Evolutionary conservation across 1,140 invertebrate genomes (phyloP).

Genomic region (Epicauta chinensis): DNA sequence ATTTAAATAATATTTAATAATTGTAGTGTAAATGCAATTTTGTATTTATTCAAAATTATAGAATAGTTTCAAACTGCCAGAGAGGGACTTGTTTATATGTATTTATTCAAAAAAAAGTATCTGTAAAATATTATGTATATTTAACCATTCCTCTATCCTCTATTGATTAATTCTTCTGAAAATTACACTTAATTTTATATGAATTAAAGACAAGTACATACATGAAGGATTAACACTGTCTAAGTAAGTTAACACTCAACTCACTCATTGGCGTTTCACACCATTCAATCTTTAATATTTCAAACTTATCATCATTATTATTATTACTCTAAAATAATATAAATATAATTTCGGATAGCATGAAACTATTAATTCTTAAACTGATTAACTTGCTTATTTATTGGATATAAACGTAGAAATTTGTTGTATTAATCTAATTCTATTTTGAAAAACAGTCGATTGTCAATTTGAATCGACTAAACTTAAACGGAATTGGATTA

Average conservation of each 20-base stretch:
- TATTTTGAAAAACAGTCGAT: neutral
- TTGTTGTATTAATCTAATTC: slow-evolving; percentile 9
- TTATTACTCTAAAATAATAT: slow-evolving; percentile 9
- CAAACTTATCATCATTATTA: slow-evolving; percentile 23
- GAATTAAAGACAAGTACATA: slow-evolving; percentile 29
- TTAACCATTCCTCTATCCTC: too few species aligned
- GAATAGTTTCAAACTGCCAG: too few species aligned
- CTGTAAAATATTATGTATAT: too few species aligned
- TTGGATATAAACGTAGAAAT: slow-evolving; percentile 8
- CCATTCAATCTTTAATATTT: slow-evolving; percentile 23
- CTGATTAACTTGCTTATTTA: slow-evolving; percentile 8
- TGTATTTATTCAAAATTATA: too few species aligned
- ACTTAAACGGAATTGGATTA: too few species aligned
- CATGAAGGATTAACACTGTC: slow-evolving; percentile 33
- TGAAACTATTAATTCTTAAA: slow-evolving; percentile 2
- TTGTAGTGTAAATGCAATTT: too few species aligned
- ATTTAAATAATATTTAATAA: too few species aligned
- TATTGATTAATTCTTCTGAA: too few species aligned
- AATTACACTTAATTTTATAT: slow-evolving; percentile 13
- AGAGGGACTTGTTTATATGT: too few species aligned
- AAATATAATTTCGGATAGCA: slow-evolving; percentile 13
- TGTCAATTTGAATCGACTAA: too few species aligned
- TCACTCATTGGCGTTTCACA: slow-evolving; percentile 16
- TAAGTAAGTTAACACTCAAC: slow-evolving; percentile 35
- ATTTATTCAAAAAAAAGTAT: too few species aligned